Evolutionary conservation across 2,797 vertebrate species (phyloP).

Genomic region (Rhincodon typus): DNA sequence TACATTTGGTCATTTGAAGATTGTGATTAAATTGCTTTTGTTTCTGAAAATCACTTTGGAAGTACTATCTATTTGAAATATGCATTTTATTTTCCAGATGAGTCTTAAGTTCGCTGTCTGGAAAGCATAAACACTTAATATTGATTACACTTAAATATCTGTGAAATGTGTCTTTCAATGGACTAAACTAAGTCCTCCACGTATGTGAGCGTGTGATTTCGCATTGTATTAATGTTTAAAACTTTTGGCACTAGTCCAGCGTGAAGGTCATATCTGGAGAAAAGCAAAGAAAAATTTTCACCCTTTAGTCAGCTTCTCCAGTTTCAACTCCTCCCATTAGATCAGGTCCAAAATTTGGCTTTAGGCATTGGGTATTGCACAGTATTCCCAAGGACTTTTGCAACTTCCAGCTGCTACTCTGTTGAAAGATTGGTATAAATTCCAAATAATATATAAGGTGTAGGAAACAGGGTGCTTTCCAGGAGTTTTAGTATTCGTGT

Average conservation of each 20-base stretch:
- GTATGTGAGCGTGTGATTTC: background rate
- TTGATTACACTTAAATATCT: background rate
- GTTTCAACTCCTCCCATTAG: background rate
- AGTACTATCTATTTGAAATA: background rate
- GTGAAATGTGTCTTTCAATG: background rate
- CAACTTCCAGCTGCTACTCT: background rate
- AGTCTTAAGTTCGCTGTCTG: background rate
- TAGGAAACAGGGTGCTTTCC: background rate
- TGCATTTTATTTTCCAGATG: background rate
- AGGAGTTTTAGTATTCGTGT: background rate
- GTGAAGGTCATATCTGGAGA: background rate
- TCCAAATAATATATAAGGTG: background rate
- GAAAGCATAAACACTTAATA: background rate
- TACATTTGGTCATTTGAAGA: background rate
- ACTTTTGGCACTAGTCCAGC: background rate
- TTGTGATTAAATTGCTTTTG: background rate
- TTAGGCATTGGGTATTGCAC: background rate
- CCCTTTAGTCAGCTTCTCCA: too few species aligned
- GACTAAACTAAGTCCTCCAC: background rate
- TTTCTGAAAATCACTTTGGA: slow-evolving; percentile 18
- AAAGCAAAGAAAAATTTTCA: background rate
- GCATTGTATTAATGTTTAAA: background rate
- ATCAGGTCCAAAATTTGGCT: too few species aligned
- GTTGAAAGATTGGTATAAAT: background rate
- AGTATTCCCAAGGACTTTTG: too few species aligned